Evolutionary conservation across 2,797 vertebrate species (phyloP).

Genomic region (Pipistrellus nathusii): DNA sequence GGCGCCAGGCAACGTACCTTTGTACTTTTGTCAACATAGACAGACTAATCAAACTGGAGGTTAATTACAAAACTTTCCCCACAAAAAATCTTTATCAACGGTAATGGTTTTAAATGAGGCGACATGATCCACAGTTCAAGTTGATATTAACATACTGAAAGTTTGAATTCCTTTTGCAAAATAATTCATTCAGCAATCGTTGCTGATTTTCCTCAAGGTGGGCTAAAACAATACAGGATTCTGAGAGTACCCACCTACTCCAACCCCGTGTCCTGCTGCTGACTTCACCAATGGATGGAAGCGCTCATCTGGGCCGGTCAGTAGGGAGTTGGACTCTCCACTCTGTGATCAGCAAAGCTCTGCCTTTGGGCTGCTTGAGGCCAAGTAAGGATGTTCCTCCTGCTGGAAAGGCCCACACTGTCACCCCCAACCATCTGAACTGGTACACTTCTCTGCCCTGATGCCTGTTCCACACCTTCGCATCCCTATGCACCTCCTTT

Average conservation of each 20-base stretch:
- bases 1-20: accelerated
- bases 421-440: not conserved
- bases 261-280: accelerated
- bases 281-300: accelerated
- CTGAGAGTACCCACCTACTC: accelerated
- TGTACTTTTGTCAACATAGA: not conserved
- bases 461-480: accelerated
- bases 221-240: accelerated
- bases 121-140: not conserved
- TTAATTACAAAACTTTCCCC: not conserved
- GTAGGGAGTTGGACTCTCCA: no score
- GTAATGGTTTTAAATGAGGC: not conserved
- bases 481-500: not conserved
- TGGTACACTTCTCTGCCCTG: no score
- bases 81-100: not conserved
- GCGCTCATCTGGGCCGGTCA: accelerated
- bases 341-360: not conserved
- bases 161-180: not conserved
- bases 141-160: not conserved
- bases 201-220: not conserved
- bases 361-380: accelerated
- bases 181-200: accelerated
- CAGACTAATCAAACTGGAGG: not conserved
- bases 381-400: not conserved
- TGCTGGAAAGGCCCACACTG: not conserved